Base-by-base conservation (phyloP, 2,888 invertebrate species). In the Drosophila rubida region DNA sequence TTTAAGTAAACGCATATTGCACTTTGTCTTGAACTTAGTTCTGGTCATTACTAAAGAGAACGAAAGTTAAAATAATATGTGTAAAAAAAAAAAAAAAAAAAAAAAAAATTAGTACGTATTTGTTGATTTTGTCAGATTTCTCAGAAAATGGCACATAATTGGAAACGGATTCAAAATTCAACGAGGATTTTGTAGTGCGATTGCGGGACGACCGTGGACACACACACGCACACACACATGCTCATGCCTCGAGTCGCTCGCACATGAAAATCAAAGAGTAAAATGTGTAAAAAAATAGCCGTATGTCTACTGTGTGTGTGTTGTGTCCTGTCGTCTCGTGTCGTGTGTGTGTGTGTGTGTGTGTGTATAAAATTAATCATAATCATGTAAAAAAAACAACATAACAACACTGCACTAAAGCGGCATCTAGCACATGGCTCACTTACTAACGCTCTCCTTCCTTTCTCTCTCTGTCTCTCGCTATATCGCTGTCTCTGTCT, bases 11-110 rank as follows among this genome's bases (percentile, higher is more conserved):
- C 71, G 77, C 79, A 84, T 84, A 81, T 81, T 81, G 81, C 81
- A 81, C 81, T 79, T 80, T 71, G 45, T 61, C 65, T 46, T 69
- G 81, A 81, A 81, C 85, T 81, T 81, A 61, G 85, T 81, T 81
- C 81, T 68, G 65, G 67, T 60, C 45, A 32, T 32, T n/a, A 32
- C n/a, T 32, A 32, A 5, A n/a, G n/a, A 32, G 32, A 32, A n/a
- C 11, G n/a, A 32, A 32, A 4, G 11, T 68, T 63, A 25, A 53
- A 67, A 69, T 39, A 53, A n/a, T n/a, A n/a, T n/a, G n/a, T n/a
- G n/a, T 63, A 25, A 53, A 67, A 69, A 35, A 53, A 59, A 61
- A 59, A 49, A 42, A 63, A 55, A 35, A 57, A 51, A 45, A 46
- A 22, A 46, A 19, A 39, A 50, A 55, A 37, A 14, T 11, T 4